phyloP scores from a whole-genome alignment of 1,140 invertebrate species.

The Lepeophtheirus salmonis region DNA sequence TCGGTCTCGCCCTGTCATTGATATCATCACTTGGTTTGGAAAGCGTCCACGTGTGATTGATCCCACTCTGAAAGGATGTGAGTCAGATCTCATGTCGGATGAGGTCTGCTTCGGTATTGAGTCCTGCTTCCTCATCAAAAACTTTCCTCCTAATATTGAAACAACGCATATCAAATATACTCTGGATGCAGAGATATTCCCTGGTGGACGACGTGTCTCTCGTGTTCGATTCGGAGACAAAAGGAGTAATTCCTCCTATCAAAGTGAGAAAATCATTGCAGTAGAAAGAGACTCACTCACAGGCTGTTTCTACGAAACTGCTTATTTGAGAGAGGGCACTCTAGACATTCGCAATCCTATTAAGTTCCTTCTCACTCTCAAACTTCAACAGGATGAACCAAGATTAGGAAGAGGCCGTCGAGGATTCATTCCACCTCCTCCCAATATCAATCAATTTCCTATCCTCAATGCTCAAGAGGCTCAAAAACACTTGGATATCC shows the following conservation, averaged over 20 bases:
- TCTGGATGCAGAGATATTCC: constrained; percentile 11
- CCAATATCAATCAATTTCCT: constrained; percentile 55
- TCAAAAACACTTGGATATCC: constrained; percentile 53
- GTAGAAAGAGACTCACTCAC: constrained; percentile 3
- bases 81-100: neutral
- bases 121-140: constrained; percentile 16
- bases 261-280: constrained; percentile 1
- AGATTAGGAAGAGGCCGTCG: constrained; percentile 26
- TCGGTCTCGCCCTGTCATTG: constrained; percentile 14
- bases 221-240: constrained; percentile 1
- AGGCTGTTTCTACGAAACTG: constrained; percentile 12
- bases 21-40: constrained; percentile 18
- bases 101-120: constrained; percentile 11
- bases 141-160: constrained; percentile 17
- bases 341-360: constrained; percentile 1
- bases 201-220: constrained; percentile 5
- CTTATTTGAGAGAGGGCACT: constrained; percentile 4
- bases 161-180: constrained; percentile 9
- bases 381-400: constrained; percentile 8
- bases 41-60: neutral
- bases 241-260: neutral
- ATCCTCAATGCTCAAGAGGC: constrained; percentile 72
- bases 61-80: neutral
- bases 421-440: constrained; percentile 31
- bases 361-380: constrained; percentile 3